Percentiles rank a stretch among this genome's conserved stretches.
Conservation (phyloP, 2,888 invertebrate genomes). For the Ptilodon capucinus region DNA sequence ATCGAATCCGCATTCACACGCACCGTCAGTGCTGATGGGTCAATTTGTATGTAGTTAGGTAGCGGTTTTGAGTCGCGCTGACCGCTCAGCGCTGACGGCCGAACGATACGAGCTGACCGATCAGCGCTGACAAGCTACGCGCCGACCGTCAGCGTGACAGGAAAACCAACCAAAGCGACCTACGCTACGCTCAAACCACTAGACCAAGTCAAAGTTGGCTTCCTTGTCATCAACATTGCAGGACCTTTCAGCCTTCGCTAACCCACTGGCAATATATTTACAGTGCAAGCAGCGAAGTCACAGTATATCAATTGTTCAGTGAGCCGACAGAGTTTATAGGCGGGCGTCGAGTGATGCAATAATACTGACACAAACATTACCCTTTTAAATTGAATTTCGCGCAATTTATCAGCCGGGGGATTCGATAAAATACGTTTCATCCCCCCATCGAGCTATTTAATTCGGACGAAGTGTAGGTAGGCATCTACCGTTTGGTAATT, state of each 20-base stretch:
- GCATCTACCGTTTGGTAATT: conserved; percentile 49
- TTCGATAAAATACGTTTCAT: conserved; percentile 63
- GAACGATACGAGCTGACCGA: too few species aligned
- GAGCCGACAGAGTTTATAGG: conserved; percentile 71
- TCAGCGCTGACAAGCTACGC: too few species aligned
- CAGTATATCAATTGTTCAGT: conserved; percentile 74
- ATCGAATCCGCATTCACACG: too few species aligned
- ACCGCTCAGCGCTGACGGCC: too few species aligned
- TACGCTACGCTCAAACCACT: too few species aligned
- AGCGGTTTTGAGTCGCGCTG: too few species aligned
- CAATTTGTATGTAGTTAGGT: too few species aligned
- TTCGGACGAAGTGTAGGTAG: conserved; percentile 54
- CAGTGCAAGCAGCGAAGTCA: conserved; percentile 34
- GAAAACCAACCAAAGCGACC: too few species aligned
- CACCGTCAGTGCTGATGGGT: too few species aligned
- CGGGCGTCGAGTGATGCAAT: conserved; percentile 66
- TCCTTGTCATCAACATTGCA: too few species aligned
- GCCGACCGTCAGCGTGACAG: too few species aligned
- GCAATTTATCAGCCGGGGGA: conserved; percentile 69
- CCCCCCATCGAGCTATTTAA: conserved; percentile 60
- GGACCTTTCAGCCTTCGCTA: neutral
- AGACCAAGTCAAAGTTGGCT: too few species aligned
- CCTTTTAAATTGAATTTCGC: conserved; percentile 79
- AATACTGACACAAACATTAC: conserved; percentile 78
- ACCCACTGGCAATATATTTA: neutral